Conservation (phyloP, 53 echinoderm and acorn worm genomes). For the Glandiceps talaboti region DNA sequence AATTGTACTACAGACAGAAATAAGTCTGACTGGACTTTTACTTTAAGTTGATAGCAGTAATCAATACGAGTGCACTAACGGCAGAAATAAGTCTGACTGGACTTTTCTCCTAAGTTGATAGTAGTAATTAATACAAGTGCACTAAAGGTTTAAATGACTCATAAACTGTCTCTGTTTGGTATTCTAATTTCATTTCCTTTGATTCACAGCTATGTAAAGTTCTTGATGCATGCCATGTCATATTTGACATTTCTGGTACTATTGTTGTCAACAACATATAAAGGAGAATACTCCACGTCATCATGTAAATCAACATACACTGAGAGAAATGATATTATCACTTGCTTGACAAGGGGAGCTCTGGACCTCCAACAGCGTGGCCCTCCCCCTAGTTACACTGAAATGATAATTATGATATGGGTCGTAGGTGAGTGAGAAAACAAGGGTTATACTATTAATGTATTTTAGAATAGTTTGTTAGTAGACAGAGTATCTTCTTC, state of each 20-base stretch:
- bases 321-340: slow-evolving; percentile 13
- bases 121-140: no score
- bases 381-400: slow-evolving; percentile 75
- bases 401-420: slow-evolving; percentile 65
- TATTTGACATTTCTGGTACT: slow-evolving; percentile 67
- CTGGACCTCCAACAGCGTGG: slow-evolving; percentile 17
- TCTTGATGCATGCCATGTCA: slow-evolving; percentile 67
- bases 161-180: no score
- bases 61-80: no score
- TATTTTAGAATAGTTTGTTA: no score
- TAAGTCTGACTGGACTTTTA: no score
- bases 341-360: neutral
- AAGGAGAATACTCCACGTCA: neutral
- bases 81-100: no score
- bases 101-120: no score
- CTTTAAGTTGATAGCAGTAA: no score
- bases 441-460: no score
- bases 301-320: neutral
- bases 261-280: slow-evolving; percentile 60
- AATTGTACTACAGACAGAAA: no score
- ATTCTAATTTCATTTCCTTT: neutral
- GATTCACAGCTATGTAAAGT: slow-evolving; percentile 28
- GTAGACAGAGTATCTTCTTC: no score
- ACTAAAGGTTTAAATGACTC: no score
- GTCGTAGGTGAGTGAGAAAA: slow-evolving; percentile 70